These are phyloP conservation scores for Platycheirus albimanus DNA, from an alignment of 2,888 invertebrate species.

Conservation along the genomic window DNA sequence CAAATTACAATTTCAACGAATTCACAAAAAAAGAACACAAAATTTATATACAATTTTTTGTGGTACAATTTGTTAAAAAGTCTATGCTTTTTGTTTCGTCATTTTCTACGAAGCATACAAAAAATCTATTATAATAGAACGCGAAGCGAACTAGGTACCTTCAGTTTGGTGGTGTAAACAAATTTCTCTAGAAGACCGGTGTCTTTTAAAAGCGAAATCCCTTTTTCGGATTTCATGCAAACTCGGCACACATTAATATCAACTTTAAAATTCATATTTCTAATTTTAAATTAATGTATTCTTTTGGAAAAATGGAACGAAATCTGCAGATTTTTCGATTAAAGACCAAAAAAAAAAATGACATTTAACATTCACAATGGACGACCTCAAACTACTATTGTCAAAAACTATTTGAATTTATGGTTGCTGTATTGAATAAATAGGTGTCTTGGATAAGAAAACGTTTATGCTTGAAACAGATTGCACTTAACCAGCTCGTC, in stretches of 20 bases:
- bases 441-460: neutral
- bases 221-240: slow-evolving; percentile 78
- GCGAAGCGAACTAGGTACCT: no score
- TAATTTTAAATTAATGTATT: neutral
- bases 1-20: slow-evolving; percentile 49
- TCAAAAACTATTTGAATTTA: neutral
- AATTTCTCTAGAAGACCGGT: slow-evolving; percentile 76
- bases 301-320: neutral
- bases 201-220: slow-evolving; percentile 75
- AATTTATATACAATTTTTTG: slow-evolving; percentile 9
- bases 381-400: neutral
- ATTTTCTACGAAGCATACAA: slow-evolving; percentile 56
- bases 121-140: slow-evolving; percentile 75
- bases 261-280: slow-evolving; percentile 77
- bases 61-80: slow-evolving; percentile 59
- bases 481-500: no score
- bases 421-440: neutral
- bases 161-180: slow-evolving; percentile 77
- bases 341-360: neutral
- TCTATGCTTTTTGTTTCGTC: slow-evolving; percentile 44
- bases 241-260: slow-evolving; percentile 79
- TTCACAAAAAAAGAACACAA: neutral
- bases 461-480: no score
- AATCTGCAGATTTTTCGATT: slow-evolving; percentile 34
- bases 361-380: slow-evolving; percentile 21